Evolutionary conservation across 2,797 vertebrate genomes (phyloP), one percentile per base, ranked within the genome.

Genomic region (Peromyscus attwateri): DNA sequence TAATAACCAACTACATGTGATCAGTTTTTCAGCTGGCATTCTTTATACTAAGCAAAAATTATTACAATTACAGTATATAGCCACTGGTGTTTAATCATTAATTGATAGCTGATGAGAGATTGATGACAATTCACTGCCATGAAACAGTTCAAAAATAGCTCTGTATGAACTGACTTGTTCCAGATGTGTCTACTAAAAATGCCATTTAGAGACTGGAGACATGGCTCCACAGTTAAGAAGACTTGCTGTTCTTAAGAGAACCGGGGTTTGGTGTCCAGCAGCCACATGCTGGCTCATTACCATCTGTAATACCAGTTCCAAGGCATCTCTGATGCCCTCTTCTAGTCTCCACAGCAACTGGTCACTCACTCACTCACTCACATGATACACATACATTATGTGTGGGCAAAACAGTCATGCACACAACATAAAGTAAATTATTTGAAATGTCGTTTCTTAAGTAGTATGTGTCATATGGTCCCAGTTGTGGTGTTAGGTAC

Each of bases 21-120:
- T 87, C n/a, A 40, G 17, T 57, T 95, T 91, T 70, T 94, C 79
- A 76, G 62, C 79, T 75, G 81, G 16, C 81, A 77, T 34, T 46
- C 29, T 81, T 79, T 68, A 12, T 49, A 68, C 73, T 34, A 73
- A 76, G 87, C 82, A 85, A 55, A 71, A 71, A 66, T 43, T 43
- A 13, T 31, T 91, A 70, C 17, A n/a, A 75, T 83, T 37, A 66
- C 92, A 64, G 57, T 29, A 12, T 43, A 62, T 9, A 21, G 31
- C 46, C 16, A 87, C 23, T 94, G 46, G 75, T 11, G 9, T 40
- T 29, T 55, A 81, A 68, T 62, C 60, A 43, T 23, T 91, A 75
- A 87, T 4, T 92, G 55, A 82, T 87, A 92, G 79, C 57, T 68
- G 75, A 83, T 80, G 57, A 84, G 49, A 68, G n/a, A 64, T n/a